Conservation (phyloP, 1,140 invertebrate genomes). For the Rhyacophila brunnea region DNA sequence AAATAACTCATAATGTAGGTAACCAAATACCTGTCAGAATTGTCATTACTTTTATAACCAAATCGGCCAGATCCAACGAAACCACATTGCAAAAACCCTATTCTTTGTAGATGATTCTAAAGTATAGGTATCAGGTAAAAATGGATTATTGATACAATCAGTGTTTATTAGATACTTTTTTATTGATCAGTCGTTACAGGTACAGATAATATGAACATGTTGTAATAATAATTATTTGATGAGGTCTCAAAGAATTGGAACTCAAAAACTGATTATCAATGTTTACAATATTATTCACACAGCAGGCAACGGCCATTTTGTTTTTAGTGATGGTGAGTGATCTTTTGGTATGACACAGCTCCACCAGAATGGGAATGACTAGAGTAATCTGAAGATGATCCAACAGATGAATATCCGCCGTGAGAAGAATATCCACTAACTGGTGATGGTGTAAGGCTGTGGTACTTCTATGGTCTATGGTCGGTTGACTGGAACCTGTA, state of each 20-base stretch:
- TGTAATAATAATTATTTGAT: no score
- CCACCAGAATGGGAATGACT: neutral
- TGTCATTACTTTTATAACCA: no score
- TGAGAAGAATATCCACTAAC: constrained; percentile 12
- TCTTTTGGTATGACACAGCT: neutral
- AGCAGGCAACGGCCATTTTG: neutral
- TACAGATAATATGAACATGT: no score
- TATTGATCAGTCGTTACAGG: no score
- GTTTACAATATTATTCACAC: neutral
- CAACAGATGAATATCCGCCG: neutral
- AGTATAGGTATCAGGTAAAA: no score
- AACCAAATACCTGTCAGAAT: no score
- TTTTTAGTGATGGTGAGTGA: neutral
- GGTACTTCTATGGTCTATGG: constrained; percentile 20
- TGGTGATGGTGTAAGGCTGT: constrained; percentile 39
- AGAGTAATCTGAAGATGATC: neutral
- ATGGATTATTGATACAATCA: no score
- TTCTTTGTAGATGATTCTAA: no score
- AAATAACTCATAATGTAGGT: no score
- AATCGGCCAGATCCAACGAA: no score
- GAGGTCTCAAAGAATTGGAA: neutral
- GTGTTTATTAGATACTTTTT: no score
- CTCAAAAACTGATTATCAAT: neutral
- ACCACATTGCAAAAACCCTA: no score
- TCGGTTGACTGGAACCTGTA: constrained; percentile 25